Base-by-base conservation (phyloP, 2,888 invertebrate genomes). In the Macaria liturata region DNA sequence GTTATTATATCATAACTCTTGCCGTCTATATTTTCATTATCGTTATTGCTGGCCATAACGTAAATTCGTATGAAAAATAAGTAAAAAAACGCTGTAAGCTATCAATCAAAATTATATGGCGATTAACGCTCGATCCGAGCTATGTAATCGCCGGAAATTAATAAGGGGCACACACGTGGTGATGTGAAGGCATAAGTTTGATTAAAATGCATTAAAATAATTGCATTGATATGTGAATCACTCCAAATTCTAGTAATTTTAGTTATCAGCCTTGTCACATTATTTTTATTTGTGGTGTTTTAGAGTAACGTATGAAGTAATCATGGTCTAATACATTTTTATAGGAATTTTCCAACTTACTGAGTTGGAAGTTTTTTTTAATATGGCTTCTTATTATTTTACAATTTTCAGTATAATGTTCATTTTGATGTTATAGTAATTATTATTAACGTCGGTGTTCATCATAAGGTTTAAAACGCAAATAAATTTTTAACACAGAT, bases 91-190 rank as follows among this genome's bases (percentile, higher is more conserved):
- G 62, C 68, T 75, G 72, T 71, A 64, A 75, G 78, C 80, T 76
- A 86, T 87, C 85, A 81, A 86, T 86, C 86, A 86, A 84, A 69
- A 84, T 86, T 86, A 84, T 81, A 78, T 77, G 73, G 73, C 81
- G 78, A 84, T 86, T 84, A 84, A 78, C 73, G 77, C 68, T 65
- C 71, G 72, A 64, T 66, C 58, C 65, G 66, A 66, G 66, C 65
- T 67, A 73, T 77, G 68, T 80, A 82, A 82, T 76, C 72, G 71
- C 80, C 80, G 83, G 83, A 82, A 82, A 86, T 84, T 83, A 84
- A 81, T 78, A 76, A 56, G 66, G 70, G 67, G 66, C 64, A 65
- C 59, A 75, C 57, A 75, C 74, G 73, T 68, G 76, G 67, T 75
- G 72, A 74, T 74, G 71, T 72, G 70, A 77, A 77, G 71, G 68